phyloP scores from a whole-genome alignment of 2,888 invertebrate genomes.

The Endotricha flammealis region DNA sequence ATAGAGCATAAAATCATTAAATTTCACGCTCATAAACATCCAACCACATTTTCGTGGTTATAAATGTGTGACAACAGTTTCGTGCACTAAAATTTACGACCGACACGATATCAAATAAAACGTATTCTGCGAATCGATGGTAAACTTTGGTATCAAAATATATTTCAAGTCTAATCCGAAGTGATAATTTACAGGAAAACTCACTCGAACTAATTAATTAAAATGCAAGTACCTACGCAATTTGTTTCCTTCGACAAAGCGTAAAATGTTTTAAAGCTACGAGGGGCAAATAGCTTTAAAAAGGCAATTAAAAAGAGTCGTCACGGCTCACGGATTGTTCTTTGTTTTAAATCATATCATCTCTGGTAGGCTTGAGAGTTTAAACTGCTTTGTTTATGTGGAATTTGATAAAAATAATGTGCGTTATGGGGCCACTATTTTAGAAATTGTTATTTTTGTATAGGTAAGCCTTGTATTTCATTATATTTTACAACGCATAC shows the following conservation, averaged over 20 bases:
- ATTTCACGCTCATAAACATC: slow-evolving; percentile 1
- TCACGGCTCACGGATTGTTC: slow-evolving; percentile 28
- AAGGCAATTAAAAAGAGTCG: slow-evolving; percentile 31
- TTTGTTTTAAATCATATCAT: slow-evolving; percentile 39
- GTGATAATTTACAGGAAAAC: not conserved
- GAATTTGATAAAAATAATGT: too few relatives aligned
- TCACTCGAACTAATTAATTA: slow-evolving; percentile 1
- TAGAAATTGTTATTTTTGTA: too few relatives aligned
- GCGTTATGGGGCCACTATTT: too few relatives aligned
- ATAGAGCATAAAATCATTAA: not conserved
- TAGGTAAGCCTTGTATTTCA: too few relatives aligned
- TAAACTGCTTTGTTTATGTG: too few relatives aligned
- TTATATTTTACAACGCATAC: too few relatives aligned
- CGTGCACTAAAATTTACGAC: slow-evolving; percentile 6
- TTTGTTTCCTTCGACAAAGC: slow-evolving; percentile 25
- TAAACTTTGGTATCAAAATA: not conserved
- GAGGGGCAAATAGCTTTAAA: slow-evolving; percentile 31
- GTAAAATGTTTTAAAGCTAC: slow-evolving; percentile 29
- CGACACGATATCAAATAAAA: slow-evolving; percentile 6
- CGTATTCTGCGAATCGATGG: not conserved
- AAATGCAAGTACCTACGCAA: slow-evolving; percentile 1
- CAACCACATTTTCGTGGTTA: not conserved
- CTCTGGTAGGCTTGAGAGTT: too few relatives aligned
- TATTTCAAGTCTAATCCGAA: not conserved
- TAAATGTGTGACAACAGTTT: slow-evolving; percentile 6